Evolutionary conservation across 2,113 vertebrate species (phyloP).

Genomic region (Anarhynchus alexandrinus): DNA sequence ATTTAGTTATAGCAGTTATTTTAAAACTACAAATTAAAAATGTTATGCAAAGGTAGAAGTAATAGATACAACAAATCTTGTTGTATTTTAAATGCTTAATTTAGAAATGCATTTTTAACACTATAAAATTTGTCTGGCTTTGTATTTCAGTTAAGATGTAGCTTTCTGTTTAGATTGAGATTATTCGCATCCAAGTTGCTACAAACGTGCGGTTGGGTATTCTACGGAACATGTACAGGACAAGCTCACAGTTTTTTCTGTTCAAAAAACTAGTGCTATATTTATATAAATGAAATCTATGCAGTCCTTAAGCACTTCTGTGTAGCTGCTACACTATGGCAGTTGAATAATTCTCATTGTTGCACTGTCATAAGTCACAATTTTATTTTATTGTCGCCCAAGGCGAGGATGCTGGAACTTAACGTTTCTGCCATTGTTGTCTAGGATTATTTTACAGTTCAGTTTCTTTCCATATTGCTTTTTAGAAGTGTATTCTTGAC

Average conservation of each 20-base stretch:
- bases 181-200: neutral
- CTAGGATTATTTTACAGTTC: neutral
- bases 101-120: neutral
- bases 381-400: neutral
- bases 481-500: neutral
- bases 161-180: neutral
- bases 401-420: neutral
- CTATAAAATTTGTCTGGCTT: neutral
- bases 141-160: neutral
- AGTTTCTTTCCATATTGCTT: neutral
- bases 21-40: neutral
- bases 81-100: neutral
- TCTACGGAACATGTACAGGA: neutral
- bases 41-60: neutral
- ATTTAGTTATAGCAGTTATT: neutral
- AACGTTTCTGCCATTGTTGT: neutral
- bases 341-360: neutral
- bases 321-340: neutral
- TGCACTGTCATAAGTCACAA: neutral
- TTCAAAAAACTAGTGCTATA: neutral
- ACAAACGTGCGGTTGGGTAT: neutral
- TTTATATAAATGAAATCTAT: neutral
- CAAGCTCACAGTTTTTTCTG: neutral
- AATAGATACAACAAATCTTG: neutral
- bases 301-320: neutral